Evolutionary conservation across 2,113 vertebrate species (phyloP).

Genomic region (Ceyx margarethae): DNA sequence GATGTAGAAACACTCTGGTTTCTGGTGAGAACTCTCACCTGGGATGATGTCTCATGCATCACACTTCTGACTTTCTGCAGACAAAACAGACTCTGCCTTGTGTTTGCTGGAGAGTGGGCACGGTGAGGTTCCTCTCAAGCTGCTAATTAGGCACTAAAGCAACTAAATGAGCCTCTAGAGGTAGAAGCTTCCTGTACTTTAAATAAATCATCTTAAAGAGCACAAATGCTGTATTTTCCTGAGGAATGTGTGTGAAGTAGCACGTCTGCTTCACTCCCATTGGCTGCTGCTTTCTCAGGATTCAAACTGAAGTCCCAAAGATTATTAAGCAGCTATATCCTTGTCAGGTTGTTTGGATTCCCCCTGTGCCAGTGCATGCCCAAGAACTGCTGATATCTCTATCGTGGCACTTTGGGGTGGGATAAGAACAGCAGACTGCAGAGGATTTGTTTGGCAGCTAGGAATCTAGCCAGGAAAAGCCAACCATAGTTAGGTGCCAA

Average conservation of each 20-base stretch:
- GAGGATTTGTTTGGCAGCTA: neutral
- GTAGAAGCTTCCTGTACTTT: slow-evolving; percentile 16
- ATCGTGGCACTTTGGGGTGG: neutral
- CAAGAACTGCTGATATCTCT: neutral
- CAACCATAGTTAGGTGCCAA: neutral
- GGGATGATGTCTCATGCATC: neutral
- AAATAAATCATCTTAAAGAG: slow-evolving; percentile 1
- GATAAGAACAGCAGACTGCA: neutral
- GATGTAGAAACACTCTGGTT: neutral
- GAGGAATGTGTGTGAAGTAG: neutral
- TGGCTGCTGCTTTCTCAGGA: neutral
- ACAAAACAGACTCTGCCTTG: neutral
- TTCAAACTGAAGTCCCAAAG: neutral
- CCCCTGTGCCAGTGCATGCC: neutral
- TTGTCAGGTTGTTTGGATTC: slow-evolving; percentile 9
- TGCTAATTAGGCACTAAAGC: slow-evolving; percentile 25
- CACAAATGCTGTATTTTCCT: neutral
- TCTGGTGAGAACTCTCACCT: neutral
- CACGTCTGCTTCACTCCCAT: neutral
- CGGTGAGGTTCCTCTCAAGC: neutral
- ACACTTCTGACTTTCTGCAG: neutral
- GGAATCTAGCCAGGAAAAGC: neutral
- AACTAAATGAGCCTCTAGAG: slow-evolving; percentile 17
- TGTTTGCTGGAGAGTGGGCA: slow-evolving; percentile 4
- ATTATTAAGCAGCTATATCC: neutral